These are phyloP conservation scores for Poecilobothrus nobilitatus DNA, from an alignment of 2,888 invertebrate species.

Conservation along the genomic window DNA sequence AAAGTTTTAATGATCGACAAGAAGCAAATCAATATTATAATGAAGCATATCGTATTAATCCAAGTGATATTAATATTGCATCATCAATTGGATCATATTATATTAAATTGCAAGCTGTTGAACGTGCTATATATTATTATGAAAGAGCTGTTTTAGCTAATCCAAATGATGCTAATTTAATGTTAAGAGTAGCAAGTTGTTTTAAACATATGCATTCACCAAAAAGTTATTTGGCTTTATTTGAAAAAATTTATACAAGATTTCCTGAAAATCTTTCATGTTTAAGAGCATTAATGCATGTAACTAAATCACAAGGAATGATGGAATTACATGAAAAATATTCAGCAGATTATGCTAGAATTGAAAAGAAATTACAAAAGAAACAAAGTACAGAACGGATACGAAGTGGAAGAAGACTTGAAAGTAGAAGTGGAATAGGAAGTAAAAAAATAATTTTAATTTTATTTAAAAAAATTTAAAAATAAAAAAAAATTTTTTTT, in stretches of 20 bases:
- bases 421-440: background rate
- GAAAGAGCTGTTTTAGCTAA: conserved; percentile 68
- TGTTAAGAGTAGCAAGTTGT: conserved; percentile 77
- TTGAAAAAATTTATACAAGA: conserved; percentile 58
- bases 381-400: conserved; percentile 27
- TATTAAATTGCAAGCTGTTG: conserved; percentile 78
- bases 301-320: conserved; percentile 61
- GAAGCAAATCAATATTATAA: conserved; percentile 54
- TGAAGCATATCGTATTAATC: conserved; percentile 40
- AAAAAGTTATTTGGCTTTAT: conserved; percentile 44
- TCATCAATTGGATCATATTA: conserved; percentile 86
- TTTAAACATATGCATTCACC: conserved; percentile 68
- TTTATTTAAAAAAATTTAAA: no score
- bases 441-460: background rate
- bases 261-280: conserved; percentile 96
- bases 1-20: conserved; percentile 81
- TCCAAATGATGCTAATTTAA: conserved; percentile 75
- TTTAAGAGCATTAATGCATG: conserved; percentile 54
- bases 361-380: conserved; percentile 37
- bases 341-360: conserved; percentile 72
- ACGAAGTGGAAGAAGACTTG: conserved; percentile 27
- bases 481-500: background rate
- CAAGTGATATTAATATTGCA: conserved; percentile 55
- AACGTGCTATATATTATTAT: conserved; percentile 76
- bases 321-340: conserved; percentile 76